Conservation (phyloP, 2,113 vertebrate genomes). For the Albula glossodonta region DNA sequence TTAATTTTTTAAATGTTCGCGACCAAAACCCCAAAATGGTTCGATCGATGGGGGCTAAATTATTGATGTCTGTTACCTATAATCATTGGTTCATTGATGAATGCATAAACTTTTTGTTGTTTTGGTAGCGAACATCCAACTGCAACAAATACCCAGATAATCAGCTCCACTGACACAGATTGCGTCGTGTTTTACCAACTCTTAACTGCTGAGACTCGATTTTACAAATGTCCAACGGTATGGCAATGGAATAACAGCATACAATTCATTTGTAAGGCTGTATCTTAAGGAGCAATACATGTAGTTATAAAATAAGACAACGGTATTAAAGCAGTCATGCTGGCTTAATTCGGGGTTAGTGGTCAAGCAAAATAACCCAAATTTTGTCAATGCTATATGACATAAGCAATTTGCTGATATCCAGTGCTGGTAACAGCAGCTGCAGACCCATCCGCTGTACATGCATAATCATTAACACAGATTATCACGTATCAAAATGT, state of each 20-base stretch:
- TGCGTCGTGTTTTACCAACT: no score
- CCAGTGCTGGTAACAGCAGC: not conserved
- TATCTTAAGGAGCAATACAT: not conserved
- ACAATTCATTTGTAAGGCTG: no score
- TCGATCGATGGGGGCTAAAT: not conserved
- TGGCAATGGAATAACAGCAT: no score
- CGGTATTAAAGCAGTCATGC: not conserved
- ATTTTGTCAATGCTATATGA: not conserved
- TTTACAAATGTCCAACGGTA: no score
- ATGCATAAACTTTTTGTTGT: not conserved
- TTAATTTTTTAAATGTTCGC: no score
- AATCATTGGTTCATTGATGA: not conserved
- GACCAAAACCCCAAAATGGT: no score
- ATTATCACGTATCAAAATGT: not conserved
- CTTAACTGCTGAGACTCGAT: no score
- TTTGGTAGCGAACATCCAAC: not conserved
- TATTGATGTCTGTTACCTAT: not conserved
- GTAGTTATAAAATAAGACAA: not conserved
- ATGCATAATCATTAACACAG: not conserved
- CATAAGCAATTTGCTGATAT: not conserved
- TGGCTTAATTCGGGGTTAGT: not conserved
- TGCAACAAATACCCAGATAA: not conserved
- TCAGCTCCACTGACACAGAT: not conserved
- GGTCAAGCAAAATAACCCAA: not conserved
- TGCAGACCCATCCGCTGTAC: not conserved